Evolutionary conservation across 2,113 vertebrate genomes (phyloP), one percentile per base, ranked within the genome.

Genomic region (Sylvietta virens): DNA sequence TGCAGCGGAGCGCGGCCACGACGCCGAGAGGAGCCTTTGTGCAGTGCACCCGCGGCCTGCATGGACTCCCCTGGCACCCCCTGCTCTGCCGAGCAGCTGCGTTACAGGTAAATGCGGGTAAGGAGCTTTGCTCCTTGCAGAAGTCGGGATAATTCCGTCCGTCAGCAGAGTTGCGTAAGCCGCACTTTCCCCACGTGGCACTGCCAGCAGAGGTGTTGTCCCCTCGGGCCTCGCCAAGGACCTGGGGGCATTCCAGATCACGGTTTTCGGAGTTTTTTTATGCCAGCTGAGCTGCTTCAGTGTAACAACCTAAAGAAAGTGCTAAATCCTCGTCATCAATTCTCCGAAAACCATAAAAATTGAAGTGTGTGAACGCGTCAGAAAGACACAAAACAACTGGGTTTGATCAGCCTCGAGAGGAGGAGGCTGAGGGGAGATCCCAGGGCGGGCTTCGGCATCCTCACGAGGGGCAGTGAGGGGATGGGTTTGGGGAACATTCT

Each of bases 41-140:
- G 76, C 71, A 30, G 40, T 4, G 67, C 47, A 26, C 23, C 54
- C 56, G 0, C 78, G 67, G 51, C 83, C 92, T 64, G 33, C 83
- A 78, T 81, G 80, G 35, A 14, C 31, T 42, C 31, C 62, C 45
- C 54, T 14, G 48, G 81, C 61, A 28, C 61, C 20, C 19, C 31
- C 37, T 37, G 27, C 70, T 40, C 70, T 82, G 90, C 88, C 58
- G 37, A 58, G 86, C 67, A 58, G 88, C 88, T 56, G 60, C 86
- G 66, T 78, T 90, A 62, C 76, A 31, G 35, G 24, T 33, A 64
- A 87, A 80, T 24, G 15, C 57, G 47, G 73, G 42, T 74, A 88
- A 96, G 64, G 72, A 91, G 95, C 92, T 97, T 94, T 92, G 35
- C 80, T 92, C 65, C 64, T 70, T 35, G 66, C 83, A 37, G 64